Percentiles rank a stretch among this genome's conserved stretches.
These are phyloP conservation scores for Cyprinella venusta DNA, from an alignment of 2,797 vertebrate species.

Conservation along the genomic window DNA sequence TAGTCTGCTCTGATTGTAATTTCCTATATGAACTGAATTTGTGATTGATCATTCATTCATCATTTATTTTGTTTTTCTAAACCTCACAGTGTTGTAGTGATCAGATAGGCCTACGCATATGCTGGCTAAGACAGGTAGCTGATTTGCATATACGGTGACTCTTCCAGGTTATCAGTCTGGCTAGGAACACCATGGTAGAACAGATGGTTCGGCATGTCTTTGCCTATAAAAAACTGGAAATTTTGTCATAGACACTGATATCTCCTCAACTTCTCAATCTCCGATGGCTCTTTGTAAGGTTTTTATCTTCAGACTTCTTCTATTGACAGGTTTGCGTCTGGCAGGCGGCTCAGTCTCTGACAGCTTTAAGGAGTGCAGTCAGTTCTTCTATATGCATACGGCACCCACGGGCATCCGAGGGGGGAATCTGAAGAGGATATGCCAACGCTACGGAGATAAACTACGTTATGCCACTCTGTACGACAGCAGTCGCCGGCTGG, in stretches of 20 bases:
- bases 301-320: conserved; percentile 56
- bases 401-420: conserved; percentile 69
- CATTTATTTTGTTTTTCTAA: background rate
- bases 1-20: too few species aligned
- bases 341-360: conserved; percentile 64
- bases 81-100: background rate
- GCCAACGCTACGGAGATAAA: conserved; percentile 72
- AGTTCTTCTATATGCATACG: conserved; percentile 73
- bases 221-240: background rate
- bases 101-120: background rate
- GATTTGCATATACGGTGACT: conserved; percentile 56
- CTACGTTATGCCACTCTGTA: conserved; percentile 73
- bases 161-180: background rate
- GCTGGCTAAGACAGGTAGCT: background rate
- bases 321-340: conserved; percentile 51
- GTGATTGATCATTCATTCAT: background rate
- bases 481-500: conserved; percentile 65
- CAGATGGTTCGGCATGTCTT: conserved; percentile 11
- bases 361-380: conserved; percentile 73
- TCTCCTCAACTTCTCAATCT: background rate
- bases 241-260: background rate
- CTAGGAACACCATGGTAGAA: conserved; percentile 7
- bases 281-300: conserved; percentile 58
- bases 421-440: conserved; percentile 65
- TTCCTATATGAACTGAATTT: conserved; percentile 5